These are phyloP conservation scores for Plecotus auritus DNA, from an alignment of 2,113 vertebrate genomes.

Conservation along the genomic window DNA sequence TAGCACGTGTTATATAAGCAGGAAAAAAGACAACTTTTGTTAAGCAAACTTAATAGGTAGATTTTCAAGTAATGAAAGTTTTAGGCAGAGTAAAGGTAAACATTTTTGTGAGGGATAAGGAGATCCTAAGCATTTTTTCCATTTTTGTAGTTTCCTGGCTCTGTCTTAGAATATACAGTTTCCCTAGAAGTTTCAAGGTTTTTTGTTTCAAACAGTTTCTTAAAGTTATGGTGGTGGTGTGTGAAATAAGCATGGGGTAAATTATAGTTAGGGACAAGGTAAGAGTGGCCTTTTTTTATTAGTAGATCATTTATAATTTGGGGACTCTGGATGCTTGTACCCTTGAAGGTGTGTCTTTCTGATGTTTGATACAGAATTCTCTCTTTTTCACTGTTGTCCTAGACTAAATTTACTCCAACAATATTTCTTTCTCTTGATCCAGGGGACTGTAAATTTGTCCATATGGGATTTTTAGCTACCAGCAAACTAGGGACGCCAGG, in stretches of 20 bases:
- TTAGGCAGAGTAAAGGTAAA: neutral
- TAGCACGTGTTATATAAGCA: neutral
- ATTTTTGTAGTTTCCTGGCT: conserved; percentile 1
- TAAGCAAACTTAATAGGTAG: neutral
- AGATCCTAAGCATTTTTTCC: neutral
- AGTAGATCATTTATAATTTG: neutral
- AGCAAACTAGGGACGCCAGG: neutral
- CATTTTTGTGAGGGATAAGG: neutral
- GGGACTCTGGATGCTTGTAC: neutral
- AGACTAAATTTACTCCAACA: neutral
- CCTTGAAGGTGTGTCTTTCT: conserved; percentile 9
- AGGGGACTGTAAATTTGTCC: neutral
- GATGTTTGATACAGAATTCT: neutral
- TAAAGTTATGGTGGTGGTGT: neutral
- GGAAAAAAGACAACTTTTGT: neutral
- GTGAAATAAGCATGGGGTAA: neutral
- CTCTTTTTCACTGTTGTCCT: neutral
- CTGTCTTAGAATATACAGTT: neutral
- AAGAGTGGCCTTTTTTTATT: neutral
- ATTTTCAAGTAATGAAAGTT: conserved; percentile 27
- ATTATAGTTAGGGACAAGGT: neutral
- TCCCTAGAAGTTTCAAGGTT: neutral
- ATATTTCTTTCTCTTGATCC: neutral
- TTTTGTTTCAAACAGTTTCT: conserved; percentile 9
- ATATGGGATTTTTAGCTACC: neutral